Evolutionary conservation across 2,888 invertebrate genomes (phyloP).

Genomic region (Rotaria socialis): DNA sequence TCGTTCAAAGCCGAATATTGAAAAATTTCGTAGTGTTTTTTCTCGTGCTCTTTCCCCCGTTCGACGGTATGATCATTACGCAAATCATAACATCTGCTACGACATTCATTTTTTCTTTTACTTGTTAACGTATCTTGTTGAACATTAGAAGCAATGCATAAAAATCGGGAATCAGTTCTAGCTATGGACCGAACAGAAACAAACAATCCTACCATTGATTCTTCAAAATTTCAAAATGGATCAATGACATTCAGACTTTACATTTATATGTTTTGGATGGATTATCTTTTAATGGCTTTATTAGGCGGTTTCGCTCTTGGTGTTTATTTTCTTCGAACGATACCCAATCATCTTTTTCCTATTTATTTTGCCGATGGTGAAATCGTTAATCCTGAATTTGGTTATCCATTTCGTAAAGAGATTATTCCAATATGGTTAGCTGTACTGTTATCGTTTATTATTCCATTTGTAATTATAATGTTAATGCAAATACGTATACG

Average conservation of each 20-base stretch:
- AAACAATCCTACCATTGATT: neutral
- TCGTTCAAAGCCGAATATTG: neutral
- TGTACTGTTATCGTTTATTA: neutral
- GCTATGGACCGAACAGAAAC: neutral
- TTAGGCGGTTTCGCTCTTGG: neutral
- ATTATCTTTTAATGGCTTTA: slow-evolving; percentile 1
- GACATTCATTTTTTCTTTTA: neutral
- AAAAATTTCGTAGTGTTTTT: neutral
- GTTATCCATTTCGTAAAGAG: slow-evolving; percentile 13
- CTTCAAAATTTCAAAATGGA: neutral
- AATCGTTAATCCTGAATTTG: slow-evolving; percentile 22
- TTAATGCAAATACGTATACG: slow-evolving; percentile 32
- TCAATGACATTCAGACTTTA: neutral
- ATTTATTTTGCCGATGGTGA: slow-evolving; percentile 20
- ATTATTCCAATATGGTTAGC: slow-evolving; percentile 19
- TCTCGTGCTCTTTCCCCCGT: neutral
- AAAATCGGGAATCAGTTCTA: neutral
- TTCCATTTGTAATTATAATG: slow-evolving; percentile 20
- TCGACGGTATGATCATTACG: no score
- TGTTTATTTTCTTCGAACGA: slow-evolving; percentile 7
- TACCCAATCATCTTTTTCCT: slow-evolving; percentile 34
- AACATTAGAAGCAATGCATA: neutral
- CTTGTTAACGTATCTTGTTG: neutral
- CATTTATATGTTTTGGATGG: slow-evolving; percentile 16
- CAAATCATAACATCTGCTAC: no score